These are phyloP conservation scores for Rhinella marina DNA, from an alignment of 2,797 vertebrate species.

Conservation along the genomic window DNA sequence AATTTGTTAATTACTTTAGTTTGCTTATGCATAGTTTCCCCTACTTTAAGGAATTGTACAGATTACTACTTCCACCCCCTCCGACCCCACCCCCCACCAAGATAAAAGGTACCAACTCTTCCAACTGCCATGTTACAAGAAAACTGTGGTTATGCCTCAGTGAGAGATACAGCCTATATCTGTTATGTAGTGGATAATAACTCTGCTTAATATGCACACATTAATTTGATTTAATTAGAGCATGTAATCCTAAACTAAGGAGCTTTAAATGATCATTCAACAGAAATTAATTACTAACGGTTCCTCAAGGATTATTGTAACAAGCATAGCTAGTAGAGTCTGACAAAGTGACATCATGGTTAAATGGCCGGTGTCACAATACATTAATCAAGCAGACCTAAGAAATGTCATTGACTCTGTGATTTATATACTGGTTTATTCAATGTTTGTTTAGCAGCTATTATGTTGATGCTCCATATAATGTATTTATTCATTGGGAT, in stretches of 20 bases:
- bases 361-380: conserved; percentile 10
- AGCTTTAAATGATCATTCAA: conserved; percentile 47
- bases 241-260: conserved; percentile 51
- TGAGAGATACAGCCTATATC: conserved; percentile 13
- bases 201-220: conserved; percentile 44
- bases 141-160: neutral
- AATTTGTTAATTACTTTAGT: too few species aligned
- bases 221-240: conserved; percentile 52
- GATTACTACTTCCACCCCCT: neutral
- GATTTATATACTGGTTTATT: neutral
- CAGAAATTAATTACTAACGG: conserved; percentile 55
- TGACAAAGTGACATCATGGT: conserved; percentile 27
- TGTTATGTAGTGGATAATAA: conserved; percentile 29
- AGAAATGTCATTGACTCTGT: neutral
- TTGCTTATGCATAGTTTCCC: too few species aligned
- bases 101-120: neutral
- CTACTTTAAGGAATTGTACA: neutral
- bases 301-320: conserved; percentile 41
- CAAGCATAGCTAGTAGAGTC: conserved; percentile 6
- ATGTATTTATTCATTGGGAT: neutral
- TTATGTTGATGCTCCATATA: neutral
- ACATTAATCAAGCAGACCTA: neutral
- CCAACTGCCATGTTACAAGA: neutral
- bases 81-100: too few species aligned
- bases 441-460: neutral